phyloP scores from a whole-genome alignment of 2,797 vertebrate species.

The Mormyrops attenuatus region DNA sequence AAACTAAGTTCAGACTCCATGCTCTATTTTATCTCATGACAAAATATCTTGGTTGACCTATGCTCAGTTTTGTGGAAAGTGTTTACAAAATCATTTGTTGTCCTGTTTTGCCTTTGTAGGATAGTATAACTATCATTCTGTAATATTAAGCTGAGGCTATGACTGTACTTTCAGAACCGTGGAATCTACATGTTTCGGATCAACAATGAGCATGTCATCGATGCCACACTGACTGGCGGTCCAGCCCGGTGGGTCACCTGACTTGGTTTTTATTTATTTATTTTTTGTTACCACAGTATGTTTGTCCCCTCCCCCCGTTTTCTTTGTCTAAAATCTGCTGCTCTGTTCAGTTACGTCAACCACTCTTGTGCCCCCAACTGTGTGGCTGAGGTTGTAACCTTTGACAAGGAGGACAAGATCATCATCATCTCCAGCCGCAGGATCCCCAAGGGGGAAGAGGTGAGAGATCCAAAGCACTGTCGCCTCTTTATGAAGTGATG shows the following conservation, averaged over 20 bases:
- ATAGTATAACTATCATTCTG: neutral
- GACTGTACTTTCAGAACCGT: constrained; percentile 69
- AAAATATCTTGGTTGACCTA: neutral
- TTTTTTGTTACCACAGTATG: neutral
- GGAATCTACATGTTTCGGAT: constrained; percentile 99
- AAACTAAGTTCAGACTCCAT: neutral
- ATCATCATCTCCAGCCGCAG: constrained; percentile 98
- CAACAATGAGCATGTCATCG: constrained; percentile 97
- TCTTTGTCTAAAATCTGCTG: neutral
- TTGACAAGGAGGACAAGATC: constrained; percentile 98
- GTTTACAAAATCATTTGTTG: neutral
- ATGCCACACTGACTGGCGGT: constrained; percentile 91
- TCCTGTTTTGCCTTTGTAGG: neutral
- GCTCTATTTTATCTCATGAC: neutral
- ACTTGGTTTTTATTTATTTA: neutral
- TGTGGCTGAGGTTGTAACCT: constrained; percentile 95
- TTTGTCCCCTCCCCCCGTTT: neutral
- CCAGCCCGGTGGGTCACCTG: constrained; percentile 79
- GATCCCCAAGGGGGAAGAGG: constrained; percentile 98
- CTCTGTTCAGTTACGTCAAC: constrained; percentile 81
- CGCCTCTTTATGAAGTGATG: neutral
- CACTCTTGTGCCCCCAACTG: constrained; percentile 97
- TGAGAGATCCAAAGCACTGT: constrained; percentile 40
- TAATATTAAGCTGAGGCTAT: neutral
- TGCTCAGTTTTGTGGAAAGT: neutral